These are phyloP conservation scores for Pachyuromys duprasi DNA, from an alignment of 2,797 vertebrate genomes.

Conservation along the genomic window DNA sequence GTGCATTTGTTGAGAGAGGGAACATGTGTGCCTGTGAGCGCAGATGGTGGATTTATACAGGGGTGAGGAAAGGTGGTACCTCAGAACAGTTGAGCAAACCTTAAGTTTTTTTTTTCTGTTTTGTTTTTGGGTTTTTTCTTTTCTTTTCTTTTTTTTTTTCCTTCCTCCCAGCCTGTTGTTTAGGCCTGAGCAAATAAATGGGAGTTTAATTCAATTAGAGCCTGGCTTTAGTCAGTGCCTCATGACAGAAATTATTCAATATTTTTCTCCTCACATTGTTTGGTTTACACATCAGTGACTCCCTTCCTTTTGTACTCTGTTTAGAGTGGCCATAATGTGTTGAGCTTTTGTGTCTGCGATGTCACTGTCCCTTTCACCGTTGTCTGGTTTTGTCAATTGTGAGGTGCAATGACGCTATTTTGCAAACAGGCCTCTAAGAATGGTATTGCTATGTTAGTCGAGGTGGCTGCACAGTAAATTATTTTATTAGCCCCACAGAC, in stretches of 20 bases:
- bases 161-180: constrained; percentile 94
- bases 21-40: constrained; percentile 94
- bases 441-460: constrained; percentile 85
- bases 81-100: constrained; percentile 95
- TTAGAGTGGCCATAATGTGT: constrained; percentile 93
- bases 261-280: constrained; percentile 93
- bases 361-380: constrained; percentile 95
- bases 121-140: constrained; percentile 76
- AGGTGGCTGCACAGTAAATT: constrained; percentile 70
- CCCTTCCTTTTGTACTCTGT: constrained; percentile 95
- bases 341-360: constrained; percentile 96
- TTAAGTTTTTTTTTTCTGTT: constrained; percentile 88
- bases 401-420: constrained; percentile 90
- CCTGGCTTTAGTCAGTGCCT: constrained; percentile 94
- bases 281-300: constrained; percentile 98
- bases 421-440: constrained; percentile 86
- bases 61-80: constrained; percentile 96
- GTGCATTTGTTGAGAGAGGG: constrained; percentile 95
- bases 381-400: constrained; percentile 94
- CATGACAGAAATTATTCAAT: constrained; percentile 94
- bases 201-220: constrained; percentile 99
- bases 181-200: constrained; percentile 97
- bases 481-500: constrained; percentile 56
- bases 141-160: constrained; percentile 78
- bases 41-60: constrained; percentile 98